Evolutionary conservation across 2,888 invertebrate species (phyloP).

Genomic region (Sipha maydis): DNA sequence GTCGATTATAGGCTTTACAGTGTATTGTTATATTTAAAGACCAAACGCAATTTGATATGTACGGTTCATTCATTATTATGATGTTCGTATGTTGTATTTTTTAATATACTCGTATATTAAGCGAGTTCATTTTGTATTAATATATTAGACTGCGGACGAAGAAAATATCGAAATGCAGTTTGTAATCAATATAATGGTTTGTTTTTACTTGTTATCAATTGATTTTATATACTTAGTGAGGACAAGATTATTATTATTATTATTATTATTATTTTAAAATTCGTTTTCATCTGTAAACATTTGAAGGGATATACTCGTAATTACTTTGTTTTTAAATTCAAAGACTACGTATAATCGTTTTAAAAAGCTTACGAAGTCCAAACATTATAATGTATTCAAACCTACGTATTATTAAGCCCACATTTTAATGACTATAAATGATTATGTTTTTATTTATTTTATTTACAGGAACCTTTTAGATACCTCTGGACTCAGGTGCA

Average conservation of each 20-base stretch:
- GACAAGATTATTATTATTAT: too few relatives aligned
- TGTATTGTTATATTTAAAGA: neutral
- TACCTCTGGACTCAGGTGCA: neutral
- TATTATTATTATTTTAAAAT: neutral
- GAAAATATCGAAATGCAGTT: too few relatives aligned
- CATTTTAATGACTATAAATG: neutral
- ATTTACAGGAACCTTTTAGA: neutral
- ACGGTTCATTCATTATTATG: too few relatives aligned
- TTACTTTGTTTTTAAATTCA: neutral
- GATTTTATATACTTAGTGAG: too few relatives aligned
- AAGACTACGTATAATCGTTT: neutral
- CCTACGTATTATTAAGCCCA: neutral
- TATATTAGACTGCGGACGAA: too few relatives aligned
- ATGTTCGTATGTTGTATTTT: too few relatives aligned
- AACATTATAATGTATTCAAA: neutral
- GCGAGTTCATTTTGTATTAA: too few relatives aligned
- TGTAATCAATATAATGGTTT: too few relatives aligned
- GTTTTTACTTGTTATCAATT: too few relatives aligned
- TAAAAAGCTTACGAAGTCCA: neutral
- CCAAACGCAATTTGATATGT: neutral
- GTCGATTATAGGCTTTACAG: neutral
- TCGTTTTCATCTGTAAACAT: neutral
- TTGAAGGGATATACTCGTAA: neutral
- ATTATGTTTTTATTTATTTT: neutral
- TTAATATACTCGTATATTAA: too few relatives aligned